Evolutionary conservation across 2,888 invertebrate genomes (phyloP).

Genomic region (Dryocosmus kuriphilus): DNA sequence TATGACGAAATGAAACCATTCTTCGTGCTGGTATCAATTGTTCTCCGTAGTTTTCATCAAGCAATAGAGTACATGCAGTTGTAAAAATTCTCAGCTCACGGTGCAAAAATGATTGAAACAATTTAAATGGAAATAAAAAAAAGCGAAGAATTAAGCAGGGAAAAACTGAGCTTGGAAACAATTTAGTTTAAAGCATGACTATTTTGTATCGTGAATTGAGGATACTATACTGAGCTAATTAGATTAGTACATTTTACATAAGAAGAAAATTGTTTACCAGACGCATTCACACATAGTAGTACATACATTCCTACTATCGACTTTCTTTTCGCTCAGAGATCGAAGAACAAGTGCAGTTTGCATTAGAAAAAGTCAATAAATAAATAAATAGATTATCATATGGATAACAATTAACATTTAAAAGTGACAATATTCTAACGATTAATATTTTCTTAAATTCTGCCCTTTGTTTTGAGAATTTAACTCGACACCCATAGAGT

Average conservation of each 20-base stretch:
- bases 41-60: background rate
- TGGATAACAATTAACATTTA: constrained; percentile 9
- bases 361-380: constrained; percentile 17
- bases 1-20: background rate
- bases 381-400: constrained; percentile 19
- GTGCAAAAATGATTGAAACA: background rate
- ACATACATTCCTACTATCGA: constrained; percentile 30
- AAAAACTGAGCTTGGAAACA: background rate
- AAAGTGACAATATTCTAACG: background rate
- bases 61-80: background rate
- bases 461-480: background rate
- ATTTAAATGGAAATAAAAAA: background rate
- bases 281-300: background rate
- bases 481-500: background rate
- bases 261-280: constrained; percentile 18
- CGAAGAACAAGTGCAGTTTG: constrained; percentile 14
- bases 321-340: constrained; percentile 8
- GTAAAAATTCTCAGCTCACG: background rate
- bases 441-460: background rate
- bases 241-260: constrained; percentile 20
- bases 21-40: background rate
- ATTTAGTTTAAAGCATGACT: background rate
- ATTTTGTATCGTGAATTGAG: background rate
- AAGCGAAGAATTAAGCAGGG: background rate
- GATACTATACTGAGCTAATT: constrained; percentile 4